These are phyloP conservation scores for Trimorus sp. DNA, from an alignment of 2,888 invertebrate species.

Conservation along the genomic window DNA sequence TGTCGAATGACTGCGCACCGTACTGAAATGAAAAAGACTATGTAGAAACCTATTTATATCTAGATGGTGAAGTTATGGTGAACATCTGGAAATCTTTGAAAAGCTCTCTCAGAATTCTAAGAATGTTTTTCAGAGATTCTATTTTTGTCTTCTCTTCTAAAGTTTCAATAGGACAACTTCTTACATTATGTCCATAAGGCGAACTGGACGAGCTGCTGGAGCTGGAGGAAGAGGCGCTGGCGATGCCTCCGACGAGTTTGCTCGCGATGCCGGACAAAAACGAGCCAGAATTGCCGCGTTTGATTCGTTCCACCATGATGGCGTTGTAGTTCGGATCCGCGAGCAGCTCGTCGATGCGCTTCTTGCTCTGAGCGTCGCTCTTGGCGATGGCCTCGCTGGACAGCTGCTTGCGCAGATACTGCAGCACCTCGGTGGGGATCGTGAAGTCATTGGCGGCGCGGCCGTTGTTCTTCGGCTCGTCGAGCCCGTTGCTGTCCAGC, in stretches of 20 bases:
- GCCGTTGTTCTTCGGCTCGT: slow-evolving; percentile 45
- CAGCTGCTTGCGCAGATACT: slow-evolving; percentile 57
- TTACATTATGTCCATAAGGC: slow-evolving; percentile 57
- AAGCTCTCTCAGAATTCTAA: no score
- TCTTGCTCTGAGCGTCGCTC: slow-evolving; percentile 61
- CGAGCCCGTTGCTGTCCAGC: slow-evolving; percentile 41
- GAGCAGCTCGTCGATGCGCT: slow-evolving; percentile 70
- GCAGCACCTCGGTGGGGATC: slow-evolving; percentile 61
- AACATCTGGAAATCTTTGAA: no score
- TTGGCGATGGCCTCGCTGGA: slow-evolving; percentile 14
- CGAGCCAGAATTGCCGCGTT: slow-evolving; percentile 70
- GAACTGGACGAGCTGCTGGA: slow-evolving; percentile 70
- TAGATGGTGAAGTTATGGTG: no score
- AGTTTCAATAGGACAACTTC: slow-evolving; percentile 3
- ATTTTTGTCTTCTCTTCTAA: neutral
- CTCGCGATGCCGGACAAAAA: slow-evolving; percentile 77
- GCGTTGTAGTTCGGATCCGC: slow-evolving; percentile 71
- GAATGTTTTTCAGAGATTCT: no score
- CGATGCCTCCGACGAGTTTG: slow-evolving; percentile 76
- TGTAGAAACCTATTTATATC: no score
- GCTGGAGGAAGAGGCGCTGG: slow-evolving; percentile 73
- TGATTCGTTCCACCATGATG: slow-evolving; percentile 71
- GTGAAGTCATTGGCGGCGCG: slow-evolving; percentile 46
- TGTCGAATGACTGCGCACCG: slow-evolving; percentile 82
- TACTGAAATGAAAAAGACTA: slow-evolving; percentile 39